Base-by-base conservation (phyloP, 2,888 invertebrate species). In the Electrophaes corylata region DNA sequence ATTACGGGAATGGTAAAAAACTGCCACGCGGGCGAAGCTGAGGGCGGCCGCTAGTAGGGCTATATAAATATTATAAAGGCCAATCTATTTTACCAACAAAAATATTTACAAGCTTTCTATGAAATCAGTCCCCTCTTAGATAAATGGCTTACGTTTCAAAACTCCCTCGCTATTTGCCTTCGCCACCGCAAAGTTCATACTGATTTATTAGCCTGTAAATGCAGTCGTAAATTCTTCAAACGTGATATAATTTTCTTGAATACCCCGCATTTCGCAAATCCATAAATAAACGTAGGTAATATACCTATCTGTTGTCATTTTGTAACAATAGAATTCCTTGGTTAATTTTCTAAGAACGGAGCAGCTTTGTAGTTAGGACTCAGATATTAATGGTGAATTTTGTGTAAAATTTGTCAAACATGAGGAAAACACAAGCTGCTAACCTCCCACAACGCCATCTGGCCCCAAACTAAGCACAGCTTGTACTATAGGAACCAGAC, bases 151-250 rank as follows among this genome's bases (percentile, higher is more conserved):
- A 33, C 54, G 19, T 37, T 49, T 26, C 54, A 35, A 29, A 46
- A 40, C 47, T 59, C 40, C 29, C 35, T 19, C 59, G 16, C 53
- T 54, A 26, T 54, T 59, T 50, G 55, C 37, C 41, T 40, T 23
- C 39, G 14, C 37, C 41, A 19, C 44, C 33, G 35, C 49, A 29
- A 49, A 40, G 29, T 55, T 55, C 16, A 49, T 33, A 16, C 39
- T 59, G 59, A 56, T 60, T 60, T 60, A 60, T 60, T 52, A 40
- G n/a, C 31, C 26, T 19, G 39, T 48, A 56, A 48, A 43, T 48
- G 51, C 51, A 47, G 12, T 49, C 60, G 37, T 60, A 60, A 52
- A 60, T 59, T 26, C 41, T 45, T 59, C 56, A 56, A 45, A 35
- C 41, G 18, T 19, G 40, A 45, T 47, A 16, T 52, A 26, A 50